Conservation (phyloP, 2,113 vertebrate species). For the Pterocles gutturalis region DNA sequence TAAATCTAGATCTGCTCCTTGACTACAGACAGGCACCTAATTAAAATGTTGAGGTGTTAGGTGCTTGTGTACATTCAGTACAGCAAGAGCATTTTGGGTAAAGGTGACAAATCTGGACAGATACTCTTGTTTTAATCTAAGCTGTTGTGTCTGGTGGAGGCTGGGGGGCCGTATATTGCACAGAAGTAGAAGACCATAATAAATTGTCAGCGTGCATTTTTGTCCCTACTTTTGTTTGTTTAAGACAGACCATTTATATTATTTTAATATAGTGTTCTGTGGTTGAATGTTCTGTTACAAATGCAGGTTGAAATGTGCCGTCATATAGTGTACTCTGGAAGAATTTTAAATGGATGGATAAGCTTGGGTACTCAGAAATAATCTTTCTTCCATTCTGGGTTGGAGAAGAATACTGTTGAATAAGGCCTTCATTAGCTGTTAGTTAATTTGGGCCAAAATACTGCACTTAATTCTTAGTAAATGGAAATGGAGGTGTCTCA, state of each 20-base stretch:
- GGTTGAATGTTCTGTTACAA: background rate
- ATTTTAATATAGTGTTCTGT: background rate
- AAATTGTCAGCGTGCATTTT: background rate
- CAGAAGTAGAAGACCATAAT: background rate
- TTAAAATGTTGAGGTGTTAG: background rate
- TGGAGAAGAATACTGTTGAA: slow-evolving; percentile 45
- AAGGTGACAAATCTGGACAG: background rate
- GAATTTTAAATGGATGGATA: slow-evolving; percentile 58
- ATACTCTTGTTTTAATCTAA: background rate
- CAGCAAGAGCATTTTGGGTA: background rate
- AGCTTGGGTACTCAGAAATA: slow-evolving; percentile 16
- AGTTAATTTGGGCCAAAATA: slow-evolving; percentile 72
- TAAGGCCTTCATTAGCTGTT: slow-evolving; percentile 70
- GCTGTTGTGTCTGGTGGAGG: background rate
- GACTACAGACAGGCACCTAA: background rate
- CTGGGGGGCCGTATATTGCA: accelerated
- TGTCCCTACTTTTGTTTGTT: background rate
- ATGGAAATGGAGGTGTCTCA: slow-evolving; percentile 71
- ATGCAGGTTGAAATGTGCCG: slow-evolving; percentile 7
- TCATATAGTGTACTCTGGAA: slow-evolving; percentile 14
- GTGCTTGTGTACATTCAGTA: background rate
- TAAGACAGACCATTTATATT: slow-evolving; percentile 5
- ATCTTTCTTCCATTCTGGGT: slow-evolving; percentile 42
- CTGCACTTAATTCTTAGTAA: slow-evolving; percentile 72
- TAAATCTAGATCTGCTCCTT: background rate